Base-by-base conservation (phyloP, 2,113 vertebrate genomes). In the Petroica traversi region DNA sequence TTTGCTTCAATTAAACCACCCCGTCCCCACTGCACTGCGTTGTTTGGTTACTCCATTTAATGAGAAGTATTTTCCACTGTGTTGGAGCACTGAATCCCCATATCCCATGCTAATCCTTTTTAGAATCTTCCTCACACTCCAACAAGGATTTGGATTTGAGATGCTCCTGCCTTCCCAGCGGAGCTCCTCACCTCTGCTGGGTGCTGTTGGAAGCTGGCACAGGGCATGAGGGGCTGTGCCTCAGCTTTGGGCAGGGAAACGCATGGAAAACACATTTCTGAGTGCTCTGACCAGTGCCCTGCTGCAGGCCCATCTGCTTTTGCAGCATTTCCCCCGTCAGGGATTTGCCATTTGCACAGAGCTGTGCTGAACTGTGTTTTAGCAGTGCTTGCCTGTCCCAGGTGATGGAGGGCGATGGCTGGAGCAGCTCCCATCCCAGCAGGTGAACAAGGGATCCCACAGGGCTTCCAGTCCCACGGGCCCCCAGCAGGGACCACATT, bases 401-500 rank as follows among this genome's bases (percentile, higher is more conserved):
- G 24, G 22, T 3, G 11, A 34, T 22, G 76, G 72, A 52, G 46
- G 14, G 25, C 5, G 7, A 4, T 58, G 41, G 20, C 45, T 14
- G 46, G n/a, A 55, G 12, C 18, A 14, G 13, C 34, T 93, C 54
- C 33, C 64, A 23, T 20, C 63, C 73, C 88, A 58, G 57, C 34
- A 67, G 41, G 13, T 12, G 49, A 77, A 26, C 25, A 58, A 46
- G 55, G 6, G 77, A 31, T n/a, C 11, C 49, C 73, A 41, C 31
- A 31, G 34, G 36, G n/a, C n/a, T 52, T 34, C 51, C 82, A 38
- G n/a, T 26, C 12, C 69, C 36, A 6, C 0, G 0, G n/a, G 15
- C 49, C 43, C 49, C 43, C 6, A 31, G 36, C 2, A 3, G 18
- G 22, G 51, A 45, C 17, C 45, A n/a, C 29, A 8, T 22, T 14